A percentile compares a stretch with the other conserved stretches of the same genome.
phyloP scores from a whole-genome alignment of 1,140 invertebrate species.

The Aphaenogaster ashmeadi region DNA sequence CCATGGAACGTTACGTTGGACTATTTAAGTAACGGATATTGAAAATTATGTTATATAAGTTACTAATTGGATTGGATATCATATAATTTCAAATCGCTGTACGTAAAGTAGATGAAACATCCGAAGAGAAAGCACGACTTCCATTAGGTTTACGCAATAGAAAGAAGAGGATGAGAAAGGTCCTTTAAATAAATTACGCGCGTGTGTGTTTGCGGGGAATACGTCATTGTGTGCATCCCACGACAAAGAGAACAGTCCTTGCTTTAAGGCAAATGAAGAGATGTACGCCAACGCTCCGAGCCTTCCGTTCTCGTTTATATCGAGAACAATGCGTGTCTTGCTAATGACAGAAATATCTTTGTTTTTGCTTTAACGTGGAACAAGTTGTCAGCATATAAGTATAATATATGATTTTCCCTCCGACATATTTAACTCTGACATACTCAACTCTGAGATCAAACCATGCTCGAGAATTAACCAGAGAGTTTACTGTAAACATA shows the following conservation, averaged over 20 bases:
- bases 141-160: not conserved
- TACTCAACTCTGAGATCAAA: not conserved
- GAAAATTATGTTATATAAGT: conserved; percentile 23
- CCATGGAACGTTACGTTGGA: not conserved
- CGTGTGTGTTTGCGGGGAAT: not conserved
- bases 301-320: conserved; percentile 57
- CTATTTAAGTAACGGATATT: not conserved
- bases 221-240: conserved; percentile 31
- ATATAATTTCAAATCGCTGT: not conserved
- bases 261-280: not conserved
- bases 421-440: not conserved
- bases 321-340: conserved; percentile 14
- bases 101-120: not conserved
- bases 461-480: not conserved
- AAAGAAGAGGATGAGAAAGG: conserved; percentile 43
- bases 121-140: conserved; percentile 5
- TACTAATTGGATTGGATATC: conserved; percentile 1
- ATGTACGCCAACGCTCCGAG: conserved; percentile 35
- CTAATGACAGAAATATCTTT: conserved; percentile 51
- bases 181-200: conserved; percentile 37
- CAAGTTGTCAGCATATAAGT: conserved; percentile 6
- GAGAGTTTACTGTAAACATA: not conserved
- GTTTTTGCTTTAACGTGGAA: conserved; percentile 13
- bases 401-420: not conserved
- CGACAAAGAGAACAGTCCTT: conserved; percentile 62